A percentile compares a stretch with the other conserved stretches of the same genome.
These are phyloP conservation scores for Drosophila peninsularis DNA, from an alignment of 2,888 invertebrate genomes.

Conservation along the genomic window DNA sequence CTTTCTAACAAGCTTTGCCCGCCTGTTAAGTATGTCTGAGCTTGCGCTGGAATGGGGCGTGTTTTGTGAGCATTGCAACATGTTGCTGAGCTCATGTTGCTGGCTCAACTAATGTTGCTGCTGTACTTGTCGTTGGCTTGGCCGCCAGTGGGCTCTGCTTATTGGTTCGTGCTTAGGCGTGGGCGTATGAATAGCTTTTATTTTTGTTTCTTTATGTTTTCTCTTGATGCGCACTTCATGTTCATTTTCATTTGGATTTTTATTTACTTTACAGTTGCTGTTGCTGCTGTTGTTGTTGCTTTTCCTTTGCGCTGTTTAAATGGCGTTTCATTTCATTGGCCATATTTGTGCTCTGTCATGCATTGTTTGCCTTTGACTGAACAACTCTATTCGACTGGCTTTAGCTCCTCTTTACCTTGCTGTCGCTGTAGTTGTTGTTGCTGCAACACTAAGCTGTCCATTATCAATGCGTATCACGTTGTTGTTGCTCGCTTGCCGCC, in stretches of 20 bases:
- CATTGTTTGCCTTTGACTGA: slow-evolving; percentile 69
- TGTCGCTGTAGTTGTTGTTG: slow-evolving; percentile 37
- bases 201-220: slow-evolving; percentile 30
- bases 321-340: slow-evolving; percentile 80
- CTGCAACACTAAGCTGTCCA: slow-evolving; percentile 64
- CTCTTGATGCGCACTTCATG: slow-evolving; percentile 49
- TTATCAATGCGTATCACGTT: slow-evolving; percentile 81
- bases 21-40: slow-evolving; percentile 22
- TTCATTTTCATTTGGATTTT: slow-evolving; percentile 26
- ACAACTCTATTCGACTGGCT: slow-evolving; percentile 50
- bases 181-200: slow-evolving; percentile 58
- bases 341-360: slow-evolving; percentile 78
- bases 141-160: slow-evolving; percentile 52
- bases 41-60: slow-evolving; percentile 54
- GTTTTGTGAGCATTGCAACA: slow-evolving; percentile 57
- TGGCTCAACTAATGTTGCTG: slow-evolving; percentile 32
- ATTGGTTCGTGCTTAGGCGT: slow-evolving; percentile 60
- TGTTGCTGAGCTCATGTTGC: slow-evolving; percentile 65
- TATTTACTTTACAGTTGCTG: slow-evolving; percentile 12
- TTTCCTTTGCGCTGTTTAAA: slow-evolving; percentile 56
- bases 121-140: slow-evolving; percentile 13
- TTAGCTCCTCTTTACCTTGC: slow-evolving; percentile 17
- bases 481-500: slow-evolving; percentile 48
- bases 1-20: slow-evolving; percentile 59
- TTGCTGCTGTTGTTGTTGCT: slow-evolving; percentile 15